These are phyloP conservation scores for Paramisgurnus dabryanus DNA, from an alignment of 2,113 vertebrate genomes.

Conservation along the genomic window DNA sequence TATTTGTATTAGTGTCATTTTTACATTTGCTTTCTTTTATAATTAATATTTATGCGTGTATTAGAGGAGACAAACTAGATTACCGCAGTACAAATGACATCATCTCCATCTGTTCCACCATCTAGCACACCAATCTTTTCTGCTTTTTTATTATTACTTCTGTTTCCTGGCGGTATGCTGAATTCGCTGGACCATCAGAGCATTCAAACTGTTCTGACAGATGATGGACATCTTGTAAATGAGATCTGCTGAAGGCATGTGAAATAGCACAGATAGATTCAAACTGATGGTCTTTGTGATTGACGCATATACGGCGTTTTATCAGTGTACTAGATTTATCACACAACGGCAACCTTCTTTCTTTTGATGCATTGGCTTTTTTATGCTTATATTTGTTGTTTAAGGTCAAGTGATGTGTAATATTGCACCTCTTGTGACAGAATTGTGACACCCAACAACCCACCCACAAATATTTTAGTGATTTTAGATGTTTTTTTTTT, in stretches of 20 bases:
- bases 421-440: no score
- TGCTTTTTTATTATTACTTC: background rate
- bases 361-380: background rate
- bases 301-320: background rate
- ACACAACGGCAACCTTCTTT: background rate
- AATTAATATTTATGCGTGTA: background rate
- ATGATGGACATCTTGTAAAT: constrained; percentile 20
- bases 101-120: background rate
- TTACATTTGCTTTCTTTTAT: no score
- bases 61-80: background rate
- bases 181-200: constrained; percentile 9
- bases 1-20: background rate
- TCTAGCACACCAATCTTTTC: constrained; percentile 6
- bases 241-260: constrained; percentile 23
- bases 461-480: no score
- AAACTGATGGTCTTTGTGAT: background rate
- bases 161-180: constrained; percentile 21
- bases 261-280: constrained; percentile 6
- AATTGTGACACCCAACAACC: no score
- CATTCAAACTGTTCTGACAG: constrained; percentile 23
- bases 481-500: no score
- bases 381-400: background rate
- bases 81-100: background rate
- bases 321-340: background rate
- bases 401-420: no score